phyloP scores from a whole-genome alignment of 2,888 invertebrate genomes.

The Orthonychiurus folsomi region DNA sequence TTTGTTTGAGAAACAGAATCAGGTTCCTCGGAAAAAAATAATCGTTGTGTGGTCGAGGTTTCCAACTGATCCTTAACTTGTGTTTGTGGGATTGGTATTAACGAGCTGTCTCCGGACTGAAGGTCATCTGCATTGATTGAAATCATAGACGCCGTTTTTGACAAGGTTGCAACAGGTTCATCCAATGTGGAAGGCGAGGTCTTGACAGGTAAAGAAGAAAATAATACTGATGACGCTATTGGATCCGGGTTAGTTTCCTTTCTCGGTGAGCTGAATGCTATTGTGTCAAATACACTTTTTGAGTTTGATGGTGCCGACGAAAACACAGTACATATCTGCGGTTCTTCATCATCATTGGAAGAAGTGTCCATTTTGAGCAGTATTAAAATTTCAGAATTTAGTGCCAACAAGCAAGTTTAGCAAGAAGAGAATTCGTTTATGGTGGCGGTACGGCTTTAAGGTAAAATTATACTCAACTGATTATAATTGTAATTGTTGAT shows the following conservation, averaged over 20 bases:
- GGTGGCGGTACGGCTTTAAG: too few species aligned
- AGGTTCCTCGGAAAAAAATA: neutral
- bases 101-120: constrained; percentile 14
- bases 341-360: constrained; percentile 30
- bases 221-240: neutral
- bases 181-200: neutral
- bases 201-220: neutral
- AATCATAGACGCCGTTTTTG: constrained; percentile 9
- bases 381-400: too few species aligned
- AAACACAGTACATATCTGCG: constrained; percentile 31
- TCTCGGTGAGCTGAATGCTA: constrained; percentile 30
- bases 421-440: too few species aligned
- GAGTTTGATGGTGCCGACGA: constrained; percentile 21
- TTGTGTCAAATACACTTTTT: constrained; percentile 30
- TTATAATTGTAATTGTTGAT: too few species aligned
- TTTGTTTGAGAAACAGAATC: too few species aligned
- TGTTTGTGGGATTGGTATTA: neutral
- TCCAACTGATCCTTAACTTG: too few species aligned
- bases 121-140: constrained; percentile 19
- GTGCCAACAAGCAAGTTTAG: too few species aligned
- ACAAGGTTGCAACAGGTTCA: constrained; percentile 4
- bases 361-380: constrained; percentile 15
- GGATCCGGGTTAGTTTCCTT: constrained; percentile 18
- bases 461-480: too few species aligned
- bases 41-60: neutral